Conservation (phyloP, 2,113 vertebrate genomes). For the Protobothrops mucrosquamatus region DNA sequence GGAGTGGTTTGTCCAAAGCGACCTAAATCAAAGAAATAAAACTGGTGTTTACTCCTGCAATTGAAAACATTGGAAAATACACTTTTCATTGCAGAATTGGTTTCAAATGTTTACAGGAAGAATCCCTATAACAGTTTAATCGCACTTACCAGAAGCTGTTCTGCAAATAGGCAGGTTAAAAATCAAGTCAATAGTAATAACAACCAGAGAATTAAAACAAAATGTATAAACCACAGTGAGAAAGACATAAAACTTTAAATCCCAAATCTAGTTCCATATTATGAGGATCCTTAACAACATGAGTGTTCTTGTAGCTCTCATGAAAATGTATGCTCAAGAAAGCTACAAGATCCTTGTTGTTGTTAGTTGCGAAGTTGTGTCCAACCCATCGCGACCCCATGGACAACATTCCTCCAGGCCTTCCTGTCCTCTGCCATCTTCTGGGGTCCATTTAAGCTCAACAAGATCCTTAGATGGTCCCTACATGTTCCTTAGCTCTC, state of each 20-base stretch:
- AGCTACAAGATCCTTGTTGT: too few species aligned
- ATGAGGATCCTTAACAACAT: not conserved
- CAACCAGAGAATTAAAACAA: not conserved
- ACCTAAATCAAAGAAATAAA: conserved; percentile 70
- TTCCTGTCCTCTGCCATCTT: too few species aligned
- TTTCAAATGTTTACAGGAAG: not conserved
- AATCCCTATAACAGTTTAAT: not conserved
- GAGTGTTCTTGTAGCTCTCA: not conserved
- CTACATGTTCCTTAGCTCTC: not conserved
- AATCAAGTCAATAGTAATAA: not conserved
- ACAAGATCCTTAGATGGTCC: too few species aligned
- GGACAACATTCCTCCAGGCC: too few species aligned
- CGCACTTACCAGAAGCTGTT: not conserved
- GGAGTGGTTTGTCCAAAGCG: conserved; percentile 97
- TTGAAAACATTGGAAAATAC: not conserved
- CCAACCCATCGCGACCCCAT: too few species aligned
- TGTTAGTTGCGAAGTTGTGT: too few species aligned
- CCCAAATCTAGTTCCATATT: not conserved
- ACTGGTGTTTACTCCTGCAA: not conserved
- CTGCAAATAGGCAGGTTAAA: not conserved
- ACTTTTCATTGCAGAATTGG: not conserved
- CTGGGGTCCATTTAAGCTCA: too few species aligned
- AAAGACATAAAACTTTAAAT: not conserved
- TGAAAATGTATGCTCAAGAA: not conserved
- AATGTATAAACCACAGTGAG: not conserved